Evolutionary conservation across 1,140 invertebrate genomes (phyloP), one percentile per base, ranked within the genome.

Genomic region (Spodoptera frugiperda): DNA sequence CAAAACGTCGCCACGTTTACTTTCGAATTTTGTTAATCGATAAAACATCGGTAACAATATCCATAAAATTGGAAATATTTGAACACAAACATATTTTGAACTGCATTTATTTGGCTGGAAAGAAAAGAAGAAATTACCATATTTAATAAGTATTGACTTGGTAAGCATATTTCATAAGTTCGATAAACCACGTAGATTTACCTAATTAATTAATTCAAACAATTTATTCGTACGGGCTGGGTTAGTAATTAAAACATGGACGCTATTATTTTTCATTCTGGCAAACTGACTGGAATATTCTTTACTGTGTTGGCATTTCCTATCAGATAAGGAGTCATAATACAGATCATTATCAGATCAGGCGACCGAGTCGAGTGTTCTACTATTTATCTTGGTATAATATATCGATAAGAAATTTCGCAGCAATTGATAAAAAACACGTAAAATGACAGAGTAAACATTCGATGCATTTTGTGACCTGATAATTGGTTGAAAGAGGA

Each of bases 281-380:
- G 3, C 48, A 14, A n/a, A 9, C 2, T 68, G 14, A 53, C 33
- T 68, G 54, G 53, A 77, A 67, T 57, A 70, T 46, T 70, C 21
- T 21, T 68, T 70, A 39, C 33, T 9, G 33, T 49, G 59, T 39
- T 51, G 30, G 9, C 33, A 19, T 61, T 30, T 71, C 39, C 70
- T 77, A 77, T 77, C 76, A 46, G 59, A 53, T 67, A 55, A 48
- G 70, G 30, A 17, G 59, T 57, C 55, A 57, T 30, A 68, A 68
- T 51, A 67, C 49, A 77, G 63, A 80, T 70, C 25, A 68, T 79
- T 83, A 81, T 84, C 80, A 78, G 73, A 80, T 85, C 79, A 79
- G 78, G 70, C 72, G 74, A 82, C 80, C 53, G 72, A 30, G 49
- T 77, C 75, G 61, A 74, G 70, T 59, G 48, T 33, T 25, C 61